Evolutionary conservation across 2,797 vertebrate species (phyloP).

Genomic region (Lates japonicus): DNA sequence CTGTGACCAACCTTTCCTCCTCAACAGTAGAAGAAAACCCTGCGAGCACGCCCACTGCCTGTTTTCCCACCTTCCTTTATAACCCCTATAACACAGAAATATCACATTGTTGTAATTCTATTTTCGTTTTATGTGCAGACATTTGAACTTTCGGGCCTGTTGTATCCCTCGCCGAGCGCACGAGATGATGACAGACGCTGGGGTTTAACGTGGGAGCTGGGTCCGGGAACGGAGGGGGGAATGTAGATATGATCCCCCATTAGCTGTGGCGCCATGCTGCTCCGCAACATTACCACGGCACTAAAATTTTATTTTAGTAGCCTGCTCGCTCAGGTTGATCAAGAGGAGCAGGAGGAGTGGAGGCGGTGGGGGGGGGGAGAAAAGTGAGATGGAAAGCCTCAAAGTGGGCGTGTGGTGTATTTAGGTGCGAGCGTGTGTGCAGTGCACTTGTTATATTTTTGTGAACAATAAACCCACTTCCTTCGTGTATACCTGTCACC

Average conservation of each 20-base stretch:
- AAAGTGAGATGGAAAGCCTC: conserved; percentile 20
- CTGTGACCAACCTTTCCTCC: conserved; percentile 46
- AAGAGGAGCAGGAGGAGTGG: conserved; percentile 38
- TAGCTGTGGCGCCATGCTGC: conserved; percentile 79
- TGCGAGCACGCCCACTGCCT: not conserved
- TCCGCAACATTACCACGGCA: conserved; percentile 81
- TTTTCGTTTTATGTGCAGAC: conserved; percentile 72
- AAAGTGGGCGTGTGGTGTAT: conserved; percentile 42
- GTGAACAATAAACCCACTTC: conserved; percentile 62
- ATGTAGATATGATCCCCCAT: conserved; percentile 79
- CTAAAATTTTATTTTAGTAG: conserved; percentile 86
- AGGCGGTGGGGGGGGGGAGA: not conserved
- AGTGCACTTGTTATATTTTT: conserved; percentile 60
- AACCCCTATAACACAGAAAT: conserved; percentile 53
- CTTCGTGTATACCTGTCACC: conserved; percentile 74
- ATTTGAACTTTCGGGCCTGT: conserved; percentile 71
- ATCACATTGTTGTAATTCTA: conserved; percentile 73
- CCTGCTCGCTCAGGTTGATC: conserved; percentile 80
- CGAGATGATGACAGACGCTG: conserved; percentile 66
- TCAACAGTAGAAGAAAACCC: conserved; percentile 42
- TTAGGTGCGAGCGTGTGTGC: conserved; percentile 28
- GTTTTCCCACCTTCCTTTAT: conserved; percentile 40
- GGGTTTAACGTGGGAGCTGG: conserved; percentile 52
- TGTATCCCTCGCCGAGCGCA: conserved; percentile 45
- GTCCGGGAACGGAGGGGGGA: conserved; percentile 42